Evolutionary conservation across 2,888 invertebrate genomes (phyloP).

Genomic region (Caenorhabditis imperialis): DNA sequence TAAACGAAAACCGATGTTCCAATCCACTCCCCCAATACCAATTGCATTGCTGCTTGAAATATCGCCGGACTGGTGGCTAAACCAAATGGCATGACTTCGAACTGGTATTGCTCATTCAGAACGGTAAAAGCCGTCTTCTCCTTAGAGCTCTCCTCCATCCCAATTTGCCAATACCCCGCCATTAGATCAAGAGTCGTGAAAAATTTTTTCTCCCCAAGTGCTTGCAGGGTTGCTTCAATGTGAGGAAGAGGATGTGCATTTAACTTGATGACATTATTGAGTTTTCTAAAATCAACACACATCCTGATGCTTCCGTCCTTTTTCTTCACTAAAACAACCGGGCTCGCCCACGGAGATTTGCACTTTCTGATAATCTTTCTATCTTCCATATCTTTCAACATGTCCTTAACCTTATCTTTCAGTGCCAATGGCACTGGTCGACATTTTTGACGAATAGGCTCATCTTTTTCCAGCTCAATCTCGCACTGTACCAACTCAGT

Average conservation of each 20-base stretch:
- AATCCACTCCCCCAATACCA: conserved; percentile 39
- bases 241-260: conserved; percentile 64
- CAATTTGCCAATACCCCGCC: conserved; percentile 67
- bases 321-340: conserved; percentile 54
- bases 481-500: conserved; percentile 3
- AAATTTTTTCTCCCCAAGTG: conserved; percentile 27
- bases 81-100: conserved; percentile 68
- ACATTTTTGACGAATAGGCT: conserved; percentile 31
- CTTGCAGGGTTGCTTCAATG: conserved; percentile 52
- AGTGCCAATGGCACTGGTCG: conserved; percentile 46
- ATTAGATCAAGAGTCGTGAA: conserved; percentile 62
- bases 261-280: conserved; percentile 51
- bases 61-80: conserved; percentile 65
- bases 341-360: conserved; percentile 29
- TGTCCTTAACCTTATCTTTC: conserved; percentile 10
- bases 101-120: conserved; percentile 62
- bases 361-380: conserved; percentile 26
- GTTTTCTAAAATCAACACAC: conserved; percentile 64
- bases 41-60: conserved; percentile 68
- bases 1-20: conserved; percentile 52
- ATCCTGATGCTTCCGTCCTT: conserved; percentile 59
- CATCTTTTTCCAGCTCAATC: conserved; percentile 7
- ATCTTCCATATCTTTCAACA: conserved; percentile 29
- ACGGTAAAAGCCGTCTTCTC: conserved; percentile 67
- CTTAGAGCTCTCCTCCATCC: conserved; percentile 45